These are phyloP conservation scores for Henricia sp. DNA, from an alignment of 53 echinoderm and acorn worm genomes.

Conservation along the genomic window DNA sequence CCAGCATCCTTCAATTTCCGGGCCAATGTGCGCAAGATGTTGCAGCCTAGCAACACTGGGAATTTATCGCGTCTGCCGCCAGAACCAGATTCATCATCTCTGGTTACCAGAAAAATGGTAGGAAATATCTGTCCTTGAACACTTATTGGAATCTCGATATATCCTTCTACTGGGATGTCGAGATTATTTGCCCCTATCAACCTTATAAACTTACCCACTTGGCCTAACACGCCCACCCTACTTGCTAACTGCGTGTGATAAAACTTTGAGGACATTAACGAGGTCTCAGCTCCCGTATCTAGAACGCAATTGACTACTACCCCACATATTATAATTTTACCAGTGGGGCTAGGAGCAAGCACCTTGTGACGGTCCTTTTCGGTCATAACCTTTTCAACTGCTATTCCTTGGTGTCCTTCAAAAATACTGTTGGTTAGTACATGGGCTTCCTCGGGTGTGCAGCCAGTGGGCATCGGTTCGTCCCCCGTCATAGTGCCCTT, in stretches of 20 bases:
- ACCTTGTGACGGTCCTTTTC: conserved; percentile 20
- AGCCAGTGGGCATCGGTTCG: background rate
- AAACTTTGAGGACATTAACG: conserved; percentile 6
- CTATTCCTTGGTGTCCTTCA: background rate
- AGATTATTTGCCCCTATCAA: conserved; percentile 15
- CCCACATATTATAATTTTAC: background rate
- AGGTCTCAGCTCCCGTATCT: conserved; percentile 22
- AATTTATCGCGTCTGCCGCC: conserved; percentile 10
- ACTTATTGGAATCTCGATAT: conserved; percentile 1
- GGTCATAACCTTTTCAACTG: conserved; percentile 1
- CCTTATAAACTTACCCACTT: background rate
- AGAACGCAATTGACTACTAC: conserved; percentile 4
- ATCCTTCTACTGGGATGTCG: conserved; percentile 14
- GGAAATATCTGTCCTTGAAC: background rate
- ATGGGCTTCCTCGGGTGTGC: background rate
- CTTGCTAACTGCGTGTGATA: background rate
- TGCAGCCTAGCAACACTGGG: conserved; percentile 8
- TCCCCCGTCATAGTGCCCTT: conserved; percentile 15
- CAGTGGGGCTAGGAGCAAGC: background rate
- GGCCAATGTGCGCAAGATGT: background rate
- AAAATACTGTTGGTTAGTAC: background rate
- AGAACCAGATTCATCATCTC: background rate
- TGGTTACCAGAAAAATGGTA: background rate
- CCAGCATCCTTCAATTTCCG: background rate
- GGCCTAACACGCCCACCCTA: background rate